Evolutionary conservation across 1,140 invertebrate species (phyloP), one percentile per base, ranked within the genome.

Genomic region (Pomacea maculata): DNA sequence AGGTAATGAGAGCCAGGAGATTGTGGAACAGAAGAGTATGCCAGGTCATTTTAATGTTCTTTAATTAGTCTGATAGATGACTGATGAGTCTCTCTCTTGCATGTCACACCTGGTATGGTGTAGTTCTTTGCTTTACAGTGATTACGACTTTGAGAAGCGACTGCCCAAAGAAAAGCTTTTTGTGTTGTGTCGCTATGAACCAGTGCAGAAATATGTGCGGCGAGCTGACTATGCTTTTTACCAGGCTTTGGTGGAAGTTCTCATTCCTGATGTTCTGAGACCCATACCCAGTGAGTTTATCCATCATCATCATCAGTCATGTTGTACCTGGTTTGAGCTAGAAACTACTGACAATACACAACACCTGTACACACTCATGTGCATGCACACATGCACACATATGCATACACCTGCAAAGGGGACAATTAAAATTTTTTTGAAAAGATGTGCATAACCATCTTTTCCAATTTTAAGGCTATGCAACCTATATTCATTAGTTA

Each of bases 241-340:
- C 93, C 98, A 99, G 92, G 96, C 97, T 90, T 94, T 98, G 82
- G 97, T 99, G 19, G 96, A 98, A 92, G 95, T 99, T 86, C 94
- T 99, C 64, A 96, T 99, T 92, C 97, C 98, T 10, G 97, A 99
- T 93, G 97, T 99, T 75, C 93, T 99, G 55, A 94, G 97, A 86
- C 97, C 97, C 45, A 98, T 99, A 88, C 97, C 97, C 82, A 96
- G 95, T 95, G 90, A 92, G 92, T 92, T 65, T 8, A 61, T 61
- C 57, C 57, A 61, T 45, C 34, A 45, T 45, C 34, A 45, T 45
- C 34, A 45, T 45, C 34, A 45, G 34, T 45, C 34, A 45, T 61
- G 57, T 61, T 61, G 57, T 8, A 61, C 57, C 34, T 45, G 34
- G 34, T 45, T 45, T 45, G 34, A 45, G 34, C 34, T 45, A 45